phyloP scores from a whole-genome alignment of 2,888 invertebrate species.

The Syrphus vitripennis region DNA sequence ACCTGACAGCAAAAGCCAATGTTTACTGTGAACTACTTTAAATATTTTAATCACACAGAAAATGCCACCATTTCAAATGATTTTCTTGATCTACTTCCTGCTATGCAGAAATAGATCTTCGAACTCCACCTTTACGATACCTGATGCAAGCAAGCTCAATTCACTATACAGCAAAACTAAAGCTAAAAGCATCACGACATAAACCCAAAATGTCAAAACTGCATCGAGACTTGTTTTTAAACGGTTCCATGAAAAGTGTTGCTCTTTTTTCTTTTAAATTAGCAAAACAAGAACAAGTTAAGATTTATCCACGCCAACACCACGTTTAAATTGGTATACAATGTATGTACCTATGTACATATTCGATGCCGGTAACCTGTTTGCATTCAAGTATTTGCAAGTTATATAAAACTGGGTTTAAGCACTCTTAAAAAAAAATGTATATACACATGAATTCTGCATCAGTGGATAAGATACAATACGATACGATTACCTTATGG shows the following conservation, averaged over 20 bases:
- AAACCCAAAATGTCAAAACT: conserved; percentile 56
- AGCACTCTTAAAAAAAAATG: background rate
- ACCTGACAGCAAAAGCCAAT: too few species aligned
- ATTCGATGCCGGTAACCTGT: conserved; percentile 59
- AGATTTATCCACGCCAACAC: conserved; percentile 16
- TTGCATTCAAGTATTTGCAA: conserved; percentile 25
- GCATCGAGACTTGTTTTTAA: conserved; percentile 56
- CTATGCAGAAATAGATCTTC: background rate
- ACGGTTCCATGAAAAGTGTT: conserved; percentile 34
- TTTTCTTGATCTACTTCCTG: conserved; percentile 10
- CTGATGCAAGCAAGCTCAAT: background rate
- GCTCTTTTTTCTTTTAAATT: conserved; percentile 25
- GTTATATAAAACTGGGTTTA: conserved; percentile 46
- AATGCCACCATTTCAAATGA: background rate
- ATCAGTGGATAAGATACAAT: conserved; percentile 2
- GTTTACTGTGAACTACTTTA: too few species aligned
- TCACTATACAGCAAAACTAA: background rate
- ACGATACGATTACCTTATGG: conserved; percentile 52
- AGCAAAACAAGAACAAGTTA: conserved; percentile 41
- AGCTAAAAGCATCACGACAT: conserved; percentile 2
- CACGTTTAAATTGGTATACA: background rate
- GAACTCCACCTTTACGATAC: background rate
- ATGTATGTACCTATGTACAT: background rate
- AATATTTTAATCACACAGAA: too few species aligned
- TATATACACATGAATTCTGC: background rate